phyloP scores from a whole-genome alignment of 2,113 vertebrate species.

The Tenebrosternarchus preto region DNA sequence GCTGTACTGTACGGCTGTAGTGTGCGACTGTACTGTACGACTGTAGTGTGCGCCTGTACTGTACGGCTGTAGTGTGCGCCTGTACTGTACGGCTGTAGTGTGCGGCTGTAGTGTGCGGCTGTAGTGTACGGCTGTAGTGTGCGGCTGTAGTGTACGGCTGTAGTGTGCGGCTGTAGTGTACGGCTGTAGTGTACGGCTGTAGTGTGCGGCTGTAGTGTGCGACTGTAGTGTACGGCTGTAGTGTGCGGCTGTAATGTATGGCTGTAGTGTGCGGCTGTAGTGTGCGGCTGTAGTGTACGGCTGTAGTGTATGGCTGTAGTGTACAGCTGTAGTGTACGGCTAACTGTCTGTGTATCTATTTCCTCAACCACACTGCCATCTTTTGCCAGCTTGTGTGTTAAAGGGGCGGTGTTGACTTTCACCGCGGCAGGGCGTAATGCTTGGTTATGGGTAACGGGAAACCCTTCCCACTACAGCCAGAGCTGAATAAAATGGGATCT shows the following conservation, averaged over 20 bases:
- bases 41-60: too few relatives aligned
- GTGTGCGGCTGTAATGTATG: conserved; percentile 1
- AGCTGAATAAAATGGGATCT: conserved; percentile 44
- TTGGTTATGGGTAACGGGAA: conserved; percentile 45
- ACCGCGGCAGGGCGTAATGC: conserved; percentile 35
- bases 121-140: conserved; percentile 30
- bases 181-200: conserved; percentile 32
- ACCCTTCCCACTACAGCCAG: conserved; percentile 23
- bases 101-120: conserved; percentile 28
- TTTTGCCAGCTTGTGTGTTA: conserved; percentile 31
- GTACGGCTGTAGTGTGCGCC: conserved; percentile 36
- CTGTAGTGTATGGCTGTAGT: conserved; percentile 30
- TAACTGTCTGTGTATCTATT: conserved; percentile 33
- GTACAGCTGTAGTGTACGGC: conserved; percentile 29
- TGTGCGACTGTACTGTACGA: conserved; percentile 32
- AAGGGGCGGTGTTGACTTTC: conserved; percentile 46
- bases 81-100: conserved; percentile 33
- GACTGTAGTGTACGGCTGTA: conserved; percentile 33
- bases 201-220: conserved; percentile 26
- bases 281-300: conserved; percentile 28
- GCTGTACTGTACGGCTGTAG: conserved; percentile 33
- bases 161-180: conserved; percentile 28
- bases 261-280: conserved; percentile 20
- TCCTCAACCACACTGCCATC: conserved; percentile 22
- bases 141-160: conserved; percentile 30